Evolutionary conservation across 2,888 invertebrate species (phyloP).

Genomic region (Dryobota labecula): DNA sequence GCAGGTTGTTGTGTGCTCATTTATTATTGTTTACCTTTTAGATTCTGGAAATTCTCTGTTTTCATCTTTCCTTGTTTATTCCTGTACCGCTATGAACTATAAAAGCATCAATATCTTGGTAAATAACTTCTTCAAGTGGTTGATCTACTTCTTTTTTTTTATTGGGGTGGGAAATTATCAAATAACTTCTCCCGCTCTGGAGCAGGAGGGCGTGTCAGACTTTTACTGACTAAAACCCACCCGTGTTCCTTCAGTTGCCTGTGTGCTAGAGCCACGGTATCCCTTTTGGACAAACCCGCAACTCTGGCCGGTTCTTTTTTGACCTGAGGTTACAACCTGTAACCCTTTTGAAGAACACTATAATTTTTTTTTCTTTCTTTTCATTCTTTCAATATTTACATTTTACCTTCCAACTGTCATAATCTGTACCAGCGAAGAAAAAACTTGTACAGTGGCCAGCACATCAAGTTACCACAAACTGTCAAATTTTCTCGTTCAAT

Average conservation of each 20-base stretch:
- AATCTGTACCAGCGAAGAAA: conserved; percentile 1
- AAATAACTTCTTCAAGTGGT: neutral
- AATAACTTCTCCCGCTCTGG: too few species aligned
- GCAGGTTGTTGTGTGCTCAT: conserved; percentile 5
- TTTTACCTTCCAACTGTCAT: neutral
- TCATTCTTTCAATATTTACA: conserved; percentile 2
- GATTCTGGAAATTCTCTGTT: neutral
- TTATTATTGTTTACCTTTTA: neutral
- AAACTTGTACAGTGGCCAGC: too few species aligned
- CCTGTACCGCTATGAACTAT: neutral
- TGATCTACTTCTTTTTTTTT: neutral
- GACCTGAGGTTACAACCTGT: neutral
- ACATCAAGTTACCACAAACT: too few species aligned
- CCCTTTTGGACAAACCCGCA: too few species aligned
- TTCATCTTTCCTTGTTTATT: conserved; percentile 1
- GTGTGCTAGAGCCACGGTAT: too few species aligned
- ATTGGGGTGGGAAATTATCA: too few species aligned
- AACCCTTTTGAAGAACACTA: neutral
- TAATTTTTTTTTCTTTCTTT: too few species aligned
- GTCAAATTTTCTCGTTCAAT: too few species aligned
- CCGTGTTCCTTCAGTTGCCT: too few species aligned
- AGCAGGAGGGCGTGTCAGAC: too few species aligned
- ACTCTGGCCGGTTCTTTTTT: too few species aligned
- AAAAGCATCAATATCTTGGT: neutral
- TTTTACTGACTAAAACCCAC: too few species aligned